Base-by-base conservation (phyloP, 2,797 vertebrate species). In the Numenius phaeopus region DNA sequence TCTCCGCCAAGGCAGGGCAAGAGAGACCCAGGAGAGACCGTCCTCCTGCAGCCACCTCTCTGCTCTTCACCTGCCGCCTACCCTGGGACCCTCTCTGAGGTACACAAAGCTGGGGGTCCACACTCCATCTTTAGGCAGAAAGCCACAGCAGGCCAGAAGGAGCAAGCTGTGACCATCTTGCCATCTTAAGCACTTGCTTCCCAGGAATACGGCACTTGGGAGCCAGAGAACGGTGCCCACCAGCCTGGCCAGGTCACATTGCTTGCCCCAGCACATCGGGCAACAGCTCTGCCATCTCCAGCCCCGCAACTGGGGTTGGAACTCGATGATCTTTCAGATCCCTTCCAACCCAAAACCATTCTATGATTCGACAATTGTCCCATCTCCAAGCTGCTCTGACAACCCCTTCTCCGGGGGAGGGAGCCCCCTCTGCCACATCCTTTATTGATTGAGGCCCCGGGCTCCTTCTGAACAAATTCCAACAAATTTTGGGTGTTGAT, bases 371-470 rank as follows among this genome's bases (percentile, higher is more conserved):
- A 52, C 16, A 0, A 11, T 10, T 40, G 27, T 32, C 32, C 46
- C 3, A 1, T 29, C 26, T 30, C 37, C 11, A 52, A n/a, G 30
- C 49, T 47, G 37, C 27, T n/a, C 66, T 11, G 23, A 27, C 40
- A 26, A 17, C 29, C 32, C n/a, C 49, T 55, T 7, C 49, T 29
- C 46, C 1, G 2, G 15, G 29, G 58, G 27, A 69, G 7, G 49
- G 34, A 87, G 34, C 67, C 67, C 10, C 0, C 50, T 5, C 21
- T 14, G 19, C 32, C 34, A 5, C 46, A 21, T 13, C 86, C 61
- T 8, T 11, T 10, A 9, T 0, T 5, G 59, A 54, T 1, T 5
- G 32, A 69, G 30, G 34, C 75, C 81, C 23, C 0, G 1, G 17
- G 18, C 57, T 71, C 76, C 24, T 61, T 29, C 75, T n/a, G 46